Evolutionary conservation across 1,140 invertebrate genomes (phyloP).

Genomic region (Calycopis cecrops): DNA sequence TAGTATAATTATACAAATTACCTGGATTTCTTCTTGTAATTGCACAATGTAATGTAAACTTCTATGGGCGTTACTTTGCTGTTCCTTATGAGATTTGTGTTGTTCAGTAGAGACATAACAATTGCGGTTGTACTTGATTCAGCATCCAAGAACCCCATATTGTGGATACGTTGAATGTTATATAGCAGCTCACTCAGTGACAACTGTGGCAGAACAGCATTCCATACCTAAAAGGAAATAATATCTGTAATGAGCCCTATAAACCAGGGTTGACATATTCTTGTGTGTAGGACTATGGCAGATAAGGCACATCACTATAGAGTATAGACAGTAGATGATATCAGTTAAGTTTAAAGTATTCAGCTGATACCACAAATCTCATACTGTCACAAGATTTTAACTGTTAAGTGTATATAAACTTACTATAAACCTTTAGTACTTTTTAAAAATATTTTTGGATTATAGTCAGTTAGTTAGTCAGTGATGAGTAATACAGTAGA

Average conservation of each 20-base stretch:
- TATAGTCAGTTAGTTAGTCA: too few species aligned
- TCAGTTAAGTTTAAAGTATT: too few species aligned
- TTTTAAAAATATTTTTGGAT: too few species aligned
- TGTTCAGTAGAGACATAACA: constrained; percentile 45
- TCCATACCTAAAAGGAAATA: constrained; percentile 75
- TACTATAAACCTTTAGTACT: too few species aligned
- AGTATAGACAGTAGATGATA: too few species aligned
- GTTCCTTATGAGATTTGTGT: constrained; percentile 49
- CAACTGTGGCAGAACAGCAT: constrained; percentile 77
- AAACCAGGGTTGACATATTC: too few species aligned
- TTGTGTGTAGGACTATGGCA: too few species aligned
- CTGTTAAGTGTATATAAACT: too few species aligned
- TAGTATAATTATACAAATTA: constrained; percentile 21
- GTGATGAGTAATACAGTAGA: not conserved
- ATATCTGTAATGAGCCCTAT: too few species aligned
- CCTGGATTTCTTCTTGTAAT: constrained; percentile 56
- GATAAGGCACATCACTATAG: too few species aligned
- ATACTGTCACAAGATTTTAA: too few species aligned
- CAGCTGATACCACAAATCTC: too few species aligned
- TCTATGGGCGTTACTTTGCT: constrained; percentile 54
- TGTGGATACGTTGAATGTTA: constrained; percentile 80
- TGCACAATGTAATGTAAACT: constrained; percentile 54
- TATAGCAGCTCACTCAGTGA: constrained; percentile 75
- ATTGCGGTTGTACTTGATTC: constrained; percentile 55
- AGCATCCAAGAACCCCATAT: constrained; percentile 75